phyloP scores from a whole-genome alignment of 2,113 vertebrate genomes.

The Apodemus speciosus region DNA sequence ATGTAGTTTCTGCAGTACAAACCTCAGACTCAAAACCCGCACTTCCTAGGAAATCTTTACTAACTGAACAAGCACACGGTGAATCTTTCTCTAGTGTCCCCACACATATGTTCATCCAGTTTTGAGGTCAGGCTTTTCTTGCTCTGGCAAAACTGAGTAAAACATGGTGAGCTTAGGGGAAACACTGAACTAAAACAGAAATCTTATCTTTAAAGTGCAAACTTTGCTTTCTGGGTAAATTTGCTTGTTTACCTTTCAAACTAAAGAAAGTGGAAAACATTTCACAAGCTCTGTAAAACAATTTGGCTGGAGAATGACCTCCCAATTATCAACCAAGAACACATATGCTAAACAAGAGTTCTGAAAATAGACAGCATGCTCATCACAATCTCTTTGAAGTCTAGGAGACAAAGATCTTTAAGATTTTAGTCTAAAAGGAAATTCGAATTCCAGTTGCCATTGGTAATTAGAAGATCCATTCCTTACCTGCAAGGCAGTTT shows the following conservation, averaged over 20 bases:
- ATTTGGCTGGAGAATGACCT: neutral
- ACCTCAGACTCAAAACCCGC: constrained; percentile 14
- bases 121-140: neutral
- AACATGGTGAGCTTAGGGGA: constrained; percentile 30
- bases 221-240: constrained; percentile 41
- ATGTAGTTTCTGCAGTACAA: constrained; percentile 6
- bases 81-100: neutral
- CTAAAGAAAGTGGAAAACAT: neutral
- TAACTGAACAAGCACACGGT: neutral
- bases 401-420: neutral
- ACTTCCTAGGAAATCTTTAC: neutral
- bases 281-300: constrained; percentile 48
- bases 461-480: neutral
- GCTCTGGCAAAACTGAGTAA: neutral
- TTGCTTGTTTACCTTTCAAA: constrained; percentile 29
- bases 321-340: neutral
- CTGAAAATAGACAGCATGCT: neutral
- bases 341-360: constrained; percentile 51
- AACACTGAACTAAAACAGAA: constrained; percentile 35
- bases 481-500: constrained; percentile 75
- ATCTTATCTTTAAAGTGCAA: constrained; percentile 6
- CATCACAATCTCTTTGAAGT: constrained; percentile 32
- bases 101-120: neutral
- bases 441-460: constrained; percentile 1
- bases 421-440: constrained; percentile 32